Base-by-base conservation (phyloP, 2,888 invertebrate genomes). In the Malacosoma neustria region DNA sequence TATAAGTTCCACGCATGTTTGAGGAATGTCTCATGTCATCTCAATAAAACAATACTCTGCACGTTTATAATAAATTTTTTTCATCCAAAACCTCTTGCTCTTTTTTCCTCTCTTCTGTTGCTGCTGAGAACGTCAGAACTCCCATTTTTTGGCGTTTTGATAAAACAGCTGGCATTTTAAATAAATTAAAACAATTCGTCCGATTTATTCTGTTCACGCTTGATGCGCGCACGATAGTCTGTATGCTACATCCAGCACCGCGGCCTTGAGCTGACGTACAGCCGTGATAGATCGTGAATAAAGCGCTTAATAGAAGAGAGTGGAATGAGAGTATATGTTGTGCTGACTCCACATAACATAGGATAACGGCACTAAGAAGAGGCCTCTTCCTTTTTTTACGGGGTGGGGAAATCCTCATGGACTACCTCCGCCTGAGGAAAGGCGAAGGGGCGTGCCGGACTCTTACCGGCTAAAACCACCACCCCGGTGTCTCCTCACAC, bases 221-320 rank as follows among this genome's bases (percentile, higher is more conserved):
- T 29, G 39, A 39, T 39, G 39, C 36, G 39, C 39, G 39, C 39
- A 39, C 36, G 39, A 39, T 14, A 15, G 15, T 15, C 15, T 15
- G 1, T 15, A 15, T 15, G 15, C 15, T 31, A 35, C 33, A 33
- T 33, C 33, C 14, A 33, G 33, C 33, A 14, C 33, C 33, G 33
- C 33, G 33, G 33, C 33, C 33, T 33, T 33, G 33, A 33, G 33
- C 33, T 12, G 33, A 33, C 33, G 33, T 33, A 33, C 33, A 33
- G 33, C 33, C 15, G 15, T 15, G 15, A 15, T 15, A 15, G 15
- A 1, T 1, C 15, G 15, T 15, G 15, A 15, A 15, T 15, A 15
- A 15, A 15, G 15, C 15, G 15, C 15, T 15, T 15, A n/a, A n/a
- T n/a, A n/a, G n/a, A n/a, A n/a, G n/a, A n/a, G n/a, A n/a, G n/a